These are phyloP conservation scores for Rotaria socialis DNA, from an alignment of 2,888 invertebrate genomes.

Conservation along the genomic window DNA sequence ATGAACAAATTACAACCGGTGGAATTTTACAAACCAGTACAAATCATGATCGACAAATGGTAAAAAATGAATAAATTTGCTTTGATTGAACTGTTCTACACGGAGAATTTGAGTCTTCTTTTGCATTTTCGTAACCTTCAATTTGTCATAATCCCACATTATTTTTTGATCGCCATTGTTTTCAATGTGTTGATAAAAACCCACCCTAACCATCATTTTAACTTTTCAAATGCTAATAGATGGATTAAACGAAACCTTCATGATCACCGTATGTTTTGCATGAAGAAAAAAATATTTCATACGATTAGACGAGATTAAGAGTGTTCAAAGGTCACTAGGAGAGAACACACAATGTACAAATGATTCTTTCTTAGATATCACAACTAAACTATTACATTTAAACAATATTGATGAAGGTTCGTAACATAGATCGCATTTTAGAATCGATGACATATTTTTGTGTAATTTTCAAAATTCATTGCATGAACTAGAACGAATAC, in stretches of 20 bases:
- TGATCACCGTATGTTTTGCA: neutral
- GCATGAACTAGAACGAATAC: no score
- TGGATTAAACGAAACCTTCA: neutral
- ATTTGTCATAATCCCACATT: no score
- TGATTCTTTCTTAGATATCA: neutral
- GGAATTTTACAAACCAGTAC: constrained; percentile 20
- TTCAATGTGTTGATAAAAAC: neutral
- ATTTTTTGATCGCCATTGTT: no score
- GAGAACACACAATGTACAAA: neutral
- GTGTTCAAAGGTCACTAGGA: neutral
- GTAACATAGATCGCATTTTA: no score
- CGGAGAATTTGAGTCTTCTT: no score
- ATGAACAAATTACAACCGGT: neutral
- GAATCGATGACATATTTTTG: no score
- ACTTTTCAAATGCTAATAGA: neutral
- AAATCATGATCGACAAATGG: constrained; percentile 13
- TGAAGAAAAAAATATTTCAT: neutral
- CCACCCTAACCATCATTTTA: neutral
- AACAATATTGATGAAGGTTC: no score
- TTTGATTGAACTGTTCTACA: no score
- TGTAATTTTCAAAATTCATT: no score
- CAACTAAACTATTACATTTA: neutral
- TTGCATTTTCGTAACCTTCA: no score
- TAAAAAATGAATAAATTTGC: neutral
- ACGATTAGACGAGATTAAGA: neutral